Conservation (phyloP, 2,888 invertebrate genomes). For the Tenthredo distinguenda region DNA sequence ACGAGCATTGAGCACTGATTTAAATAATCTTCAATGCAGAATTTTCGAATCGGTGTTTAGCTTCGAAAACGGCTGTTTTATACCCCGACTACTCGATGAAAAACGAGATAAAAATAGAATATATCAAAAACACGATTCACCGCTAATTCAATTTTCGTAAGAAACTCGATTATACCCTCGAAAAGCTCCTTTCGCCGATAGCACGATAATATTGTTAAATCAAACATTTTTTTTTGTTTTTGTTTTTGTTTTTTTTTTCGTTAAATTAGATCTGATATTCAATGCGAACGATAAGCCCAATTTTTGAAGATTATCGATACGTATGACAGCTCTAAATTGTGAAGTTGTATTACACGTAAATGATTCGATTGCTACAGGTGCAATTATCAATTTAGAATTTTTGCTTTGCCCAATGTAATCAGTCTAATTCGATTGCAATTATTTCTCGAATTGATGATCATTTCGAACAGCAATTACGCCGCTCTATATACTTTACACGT, state of each 20-base stretch:
- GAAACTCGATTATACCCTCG: slow-evolving; percentile 11
- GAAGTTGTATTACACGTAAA: not conserved
- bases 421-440: not conserved
- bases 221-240: not conserved
- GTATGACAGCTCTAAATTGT: too few species aligned
- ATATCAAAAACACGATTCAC: not conserved
- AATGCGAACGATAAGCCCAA: not conserved
- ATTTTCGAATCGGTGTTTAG: not conserved
- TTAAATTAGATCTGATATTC: not conserved
- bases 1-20: not conserved
- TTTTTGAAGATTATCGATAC: not conserved
- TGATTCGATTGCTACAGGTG: not conserved
- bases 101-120: not conserved
- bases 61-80: not conserved
- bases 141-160: slow-evolving; percentile 28
- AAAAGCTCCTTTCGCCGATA: not conserved
- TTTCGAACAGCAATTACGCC: not conserved
- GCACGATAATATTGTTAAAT: not conserved
- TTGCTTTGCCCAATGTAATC: not conserved
- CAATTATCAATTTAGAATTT: not conserved
- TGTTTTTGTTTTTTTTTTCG: not conserved
- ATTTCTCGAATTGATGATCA: not conserved
- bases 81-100: not conserved
- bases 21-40: not conserved
- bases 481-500: not conserved